Conservation (phyloP, 2,113 vertebrate species). For the Nanorana parkeri region DNA sequence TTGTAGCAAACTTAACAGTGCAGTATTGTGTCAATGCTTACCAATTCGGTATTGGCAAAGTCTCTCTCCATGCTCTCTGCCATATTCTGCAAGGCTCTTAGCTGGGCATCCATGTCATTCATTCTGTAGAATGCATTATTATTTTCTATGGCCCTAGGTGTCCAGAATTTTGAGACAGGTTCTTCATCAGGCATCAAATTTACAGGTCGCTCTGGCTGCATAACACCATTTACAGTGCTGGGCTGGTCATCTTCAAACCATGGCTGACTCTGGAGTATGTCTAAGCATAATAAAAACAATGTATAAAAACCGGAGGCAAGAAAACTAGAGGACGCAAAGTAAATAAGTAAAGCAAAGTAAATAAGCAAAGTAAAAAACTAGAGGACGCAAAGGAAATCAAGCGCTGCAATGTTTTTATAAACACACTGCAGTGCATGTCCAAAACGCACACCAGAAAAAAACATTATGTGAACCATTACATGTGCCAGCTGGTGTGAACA, state of each 20-base stretch:
- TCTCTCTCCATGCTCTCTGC: constrained; percentile 82
- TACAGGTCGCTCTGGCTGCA: constrained; percentile 55
- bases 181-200: constrained; percentile 1
- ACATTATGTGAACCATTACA: no score
- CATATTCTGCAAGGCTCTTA: constrained; percentile 79
- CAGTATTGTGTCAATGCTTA: constrained; percentile 54
- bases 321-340: no score
- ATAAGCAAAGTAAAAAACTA: no score
- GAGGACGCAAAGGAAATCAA: no score
- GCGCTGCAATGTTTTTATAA: no score
- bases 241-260: not conserved
- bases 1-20: not conserved
- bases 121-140: constrained; percentile 74
- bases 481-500: no score
- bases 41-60: constrained; percentile 75
- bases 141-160: constrained; percentile 47
- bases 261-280: not conserved
- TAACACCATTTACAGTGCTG: constrained; percentile 53
- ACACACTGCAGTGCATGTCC: no score
- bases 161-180: not conserved
- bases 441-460: no score
- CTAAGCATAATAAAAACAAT: not conserved
- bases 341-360: no score
- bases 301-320: no score
- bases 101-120: constrained; percentile 77